Base-by-base conservation (phyloP, 2,888 invertebrate genomes). In the Anticlea derivata region DNA sequence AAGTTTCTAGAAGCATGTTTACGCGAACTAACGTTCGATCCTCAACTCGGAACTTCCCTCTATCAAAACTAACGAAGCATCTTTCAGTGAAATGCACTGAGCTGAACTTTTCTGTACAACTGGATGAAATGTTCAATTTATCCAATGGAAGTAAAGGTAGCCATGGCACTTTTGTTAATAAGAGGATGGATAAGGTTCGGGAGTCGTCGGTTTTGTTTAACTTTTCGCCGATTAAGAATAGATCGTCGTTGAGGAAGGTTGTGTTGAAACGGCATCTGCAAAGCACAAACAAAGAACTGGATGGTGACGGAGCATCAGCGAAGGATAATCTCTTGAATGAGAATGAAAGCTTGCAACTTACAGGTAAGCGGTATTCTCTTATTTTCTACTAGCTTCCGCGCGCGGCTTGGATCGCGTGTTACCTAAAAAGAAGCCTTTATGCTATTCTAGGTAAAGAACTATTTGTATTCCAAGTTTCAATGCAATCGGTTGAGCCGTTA, bases 71-170 rank as follows among this genome's bases (percentile, higher is more conserved):
- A 39, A 80, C 80, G 0, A 83, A 81, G 37, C 78, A 81, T 61
- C 58, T 87, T 0, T 78, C 77, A 45, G 56, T 59, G 48, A 75
- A 75, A 29, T 63, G 65, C 5, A 74, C 74, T 5, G 83, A 86
- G 45, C 60, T 87, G 0, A 88, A 82, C 63, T 90, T 89, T 52
- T 86, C 89, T 0, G 70, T 80, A 0, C 76, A 86, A 66, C 61
- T 90, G 10, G 85, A 89, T 27, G 71, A 75, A 31, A 56, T 89
- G 20, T 82, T 87, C n/a, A 71, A 76, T 51, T 48, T 68, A 1
- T 73, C 77, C 5, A 62, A 63, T 17, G 63, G 65, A 6, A 68
- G 46, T 2, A 57, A 2, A 22, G 46, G 5, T 58, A 57, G 27
- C 55, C n/a, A 54, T 20, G 60, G 17, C 20, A 33, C 46, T 1